Base-by-base conservation (phyloP, 1,140 invertebrate genomes). In the Bombus haemorrhoidalis region DNA sequence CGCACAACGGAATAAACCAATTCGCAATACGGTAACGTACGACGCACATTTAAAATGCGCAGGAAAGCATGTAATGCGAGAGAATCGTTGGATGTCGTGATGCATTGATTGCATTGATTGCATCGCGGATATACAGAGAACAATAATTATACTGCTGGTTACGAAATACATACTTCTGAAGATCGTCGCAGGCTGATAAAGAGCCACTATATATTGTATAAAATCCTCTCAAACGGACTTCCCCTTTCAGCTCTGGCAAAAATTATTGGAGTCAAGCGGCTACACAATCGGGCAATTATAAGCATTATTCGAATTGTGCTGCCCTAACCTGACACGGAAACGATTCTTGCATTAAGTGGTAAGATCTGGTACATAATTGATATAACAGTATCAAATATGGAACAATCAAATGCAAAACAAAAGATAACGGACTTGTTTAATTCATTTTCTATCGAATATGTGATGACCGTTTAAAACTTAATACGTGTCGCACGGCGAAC, bases 271-370 rank as follows among this genome's bases (percentile, higher is more conserved):
- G 25, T 74, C 81, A 66, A 89, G 87, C 81, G 85, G 81, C 83
- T 75, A 74, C 84, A 86, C 81, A 74, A 91, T 78, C 81, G 81
- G 84, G 87, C 86, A 87, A 90, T 87, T 90, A 81, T 82, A 86
- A 80, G 82, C 76, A 87, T 79, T 88, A 87, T 88, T 90, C 86
- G 89, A 85, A 90, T 87, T 82, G 84, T 47, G 79, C 75, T 41
- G 74, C 81, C 62, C 64, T 69, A 79, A 78, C 83, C 76, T 57
- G n/a, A 37, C 47, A 57, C 53, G 13, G 39, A 84, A 76, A 53
- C 28, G 57, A n/a, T 22, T 34, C 34, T n/a, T 28, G 4, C 22
- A 22, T 39, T 37, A 39, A 12, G n/a, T 53, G 5, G 1, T 53
- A 53, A 41, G 28, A 39, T 80, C 77, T 22, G 41, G 5, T 15